Evolutionary conservation across 2,797 vertebrate species (phyloP), one percentile per base, ranked within the genome.

Genomic region (Kryptolebias ocellatus): DNA sequence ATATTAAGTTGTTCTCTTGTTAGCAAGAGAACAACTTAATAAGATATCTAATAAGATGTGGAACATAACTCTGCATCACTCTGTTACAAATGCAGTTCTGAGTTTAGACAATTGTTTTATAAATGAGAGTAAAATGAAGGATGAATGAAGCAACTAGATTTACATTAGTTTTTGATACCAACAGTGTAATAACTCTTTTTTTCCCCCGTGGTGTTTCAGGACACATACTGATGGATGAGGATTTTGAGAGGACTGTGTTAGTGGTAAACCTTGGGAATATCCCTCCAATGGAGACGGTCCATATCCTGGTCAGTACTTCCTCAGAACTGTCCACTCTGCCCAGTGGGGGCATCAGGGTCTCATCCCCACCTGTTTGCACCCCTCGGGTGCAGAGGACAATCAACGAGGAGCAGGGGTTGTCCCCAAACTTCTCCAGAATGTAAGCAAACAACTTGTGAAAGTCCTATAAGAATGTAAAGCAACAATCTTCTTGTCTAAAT

Each of bases 291-390:
- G 96, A 98, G 90, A 97, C 94, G 0, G 75, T 99, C 68, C 94
- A 95, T 1, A 66, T 99, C 76, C 94, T 96, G 83, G 95, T 99
- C 88, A 99, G 96, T 83, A 99, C 96, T 1, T 98, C 97, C 11
- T 97, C 96, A 0, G 98, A 99, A 89, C 95, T 99, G 9, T 92
- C 81, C 17, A 98, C 97, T 0, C 92, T 98, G 53, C 93, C 96
- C 79, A 96, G 88, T 0, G 98, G 98, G 3, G 96, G 95, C 0
- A 94, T 99, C 79, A 91, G 86, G 51, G 96, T 99, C 59, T 90
- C 94, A 0, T 95, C 98, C 0, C 97, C 98, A 0, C 85, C 95
- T 0, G 92, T 95, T 60, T 99, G 97, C 6, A 93, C 95, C 5
- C 98, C 98, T 0, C 94, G 85, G 0, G 95, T 99, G 20, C 93